phyloP scores from a whole-genome alignment of 2,797 vertebrate species.

The Halcyon smyrnensis region DNA sequence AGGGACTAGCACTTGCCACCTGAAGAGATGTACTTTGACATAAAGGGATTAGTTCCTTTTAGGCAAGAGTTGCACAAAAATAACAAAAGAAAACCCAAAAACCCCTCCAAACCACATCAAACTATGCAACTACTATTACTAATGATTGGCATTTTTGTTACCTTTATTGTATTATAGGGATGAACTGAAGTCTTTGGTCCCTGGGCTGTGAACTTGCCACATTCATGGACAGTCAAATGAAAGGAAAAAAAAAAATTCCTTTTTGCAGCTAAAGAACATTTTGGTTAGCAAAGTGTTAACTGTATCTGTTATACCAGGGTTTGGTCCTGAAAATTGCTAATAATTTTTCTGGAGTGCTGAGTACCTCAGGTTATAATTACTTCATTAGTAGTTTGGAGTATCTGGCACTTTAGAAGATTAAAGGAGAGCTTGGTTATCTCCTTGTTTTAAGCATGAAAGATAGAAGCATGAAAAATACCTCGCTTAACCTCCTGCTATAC shows the following conservation, averaged over 20 bases:
- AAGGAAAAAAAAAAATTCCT: neutral
- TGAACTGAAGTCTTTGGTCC: neutral
- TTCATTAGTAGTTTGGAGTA: neutral
- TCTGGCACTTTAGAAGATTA: neutral
- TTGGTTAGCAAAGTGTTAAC: neutral
- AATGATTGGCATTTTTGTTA: neutral
- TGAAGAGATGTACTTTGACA: fast-evolving
- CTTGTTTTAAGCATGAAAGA: neutral
- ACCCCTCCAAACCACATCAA: neutral
- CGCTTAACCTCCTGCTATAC: neutral
- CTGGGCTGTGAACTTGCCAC: neutral
- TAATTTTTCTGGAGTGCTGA: neutral
- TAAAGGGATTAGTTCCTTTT: neutral
- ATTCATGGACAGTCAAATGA: neutral
- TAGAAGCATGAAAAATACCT: neutral
- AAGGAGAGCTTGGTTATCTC: neutral
- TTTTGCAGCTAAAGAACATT: neutral
- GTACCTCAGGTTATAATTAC: neutral
- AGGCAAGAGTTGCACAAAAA: neutral
- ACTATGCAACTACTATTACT: neutral
- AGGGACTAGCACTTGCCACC: neutral
- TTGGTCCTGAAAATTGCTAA: neutral
- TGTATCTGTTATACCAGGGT: neutral
- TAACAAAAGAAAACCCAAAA: neutral
- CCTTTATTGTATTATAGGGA: neutral